Evolutionary conservation across 2,888 invertebrate genomes (phyloP).

Genomic region (Archips crataeganus): DNA sequence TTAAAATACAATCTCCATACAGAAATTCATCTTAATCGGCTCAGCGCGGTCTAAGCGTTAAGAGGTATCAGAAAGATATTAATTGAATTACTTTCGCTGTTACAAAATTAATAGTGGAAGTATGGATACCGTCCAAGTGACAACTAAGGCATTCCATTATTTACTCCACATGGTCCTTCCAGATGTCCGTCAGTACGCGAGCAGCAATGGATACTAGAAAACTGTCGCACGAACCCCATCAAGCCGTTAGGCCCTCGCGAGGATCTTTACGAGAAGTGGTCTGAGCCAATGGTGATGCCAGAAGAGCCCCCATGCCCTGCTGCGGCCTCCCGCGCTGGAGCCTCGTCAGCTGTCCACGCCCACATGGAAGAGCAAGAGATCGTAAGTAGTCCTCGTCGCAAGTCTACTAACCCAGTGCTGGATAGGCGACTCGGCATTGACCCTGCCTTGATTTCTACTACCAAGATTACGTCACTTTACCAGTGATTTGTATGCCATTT

Average conservation of each 20-base stretch:
- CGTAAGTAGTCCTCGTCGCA: constrained; percentile 9
- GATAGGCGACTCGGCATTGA: background rate
- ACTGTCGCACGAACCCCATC: constrained; percentile 87
- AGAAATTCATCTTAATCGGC: too few species aligned
- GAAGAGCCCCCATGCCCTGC: constrained; percentile 41
- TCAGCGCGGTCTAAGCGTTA: too few species aligned
- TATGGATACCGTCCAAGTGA: too few species aligned
- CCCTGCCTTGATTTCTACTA: background rate
- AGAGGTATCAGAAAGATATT: too few species aligned
- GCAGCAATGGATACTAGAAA: constrained; percentile 87
- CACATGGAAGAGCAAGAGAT: constrained; percentile 28
- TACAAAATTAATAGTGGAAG: too few species aligned
- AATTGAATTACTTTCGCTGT: too few species aligned
- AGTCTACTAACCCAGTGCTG: background rate
- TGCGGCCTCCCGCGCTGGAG: constrained; percentile 24
- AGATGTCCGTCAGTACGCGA: constrained; percentile 83
- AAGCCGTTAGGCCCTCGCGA: constrained; percentile 82
- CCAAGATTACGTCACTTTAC: background rate
- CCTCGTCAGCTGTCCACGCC: constrained; percentile 7
- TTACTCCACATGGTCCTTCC: constrained; percentile 12
- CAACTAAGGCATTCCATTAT: background rate
- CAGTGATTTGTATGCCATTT: too few species aligned
- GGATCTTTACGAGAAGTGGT: constrained; percentile 84
- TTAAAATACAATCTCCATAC: too few species aligned
- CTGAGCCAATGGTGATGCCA: constrained; percentile 47